Base-by-base conservation (phyloP, 2,113 vertebrate species). In the Paramisgurnus dabryanus region DNA sequence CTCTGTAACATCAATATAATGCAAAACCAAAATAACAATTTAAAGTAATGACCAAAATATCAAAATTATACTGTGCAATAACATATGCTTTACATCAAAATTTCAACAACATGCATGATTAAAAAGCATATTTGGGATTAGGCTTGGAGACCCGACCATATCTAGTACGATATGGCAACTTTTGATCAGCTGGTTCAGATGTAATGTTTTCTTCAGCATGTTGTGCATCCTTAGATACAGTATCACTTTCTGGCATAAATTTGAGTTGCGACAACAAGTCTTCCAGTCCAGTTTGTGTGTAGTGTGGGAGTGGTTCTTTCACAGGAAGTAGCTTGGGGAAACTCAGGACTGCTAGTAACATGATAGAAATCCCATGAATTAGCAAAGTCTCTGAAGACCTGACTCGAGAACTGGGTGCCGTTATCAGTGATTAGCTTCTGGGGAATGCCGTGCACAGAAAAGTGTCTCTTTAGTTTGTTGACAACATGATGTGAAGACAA, bases 401-500 rank as follows among this genome's bases (percentile, higher is more conserved):
- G 80, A 2, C 84, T 82, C 0, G 77, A 80, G 39, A 65, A 80
- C 5, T 86, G 79, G 5, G 63, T 80, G 0, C 7, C 79, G 39
- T 85, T 82, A 6, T 86, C 77, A 0, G 75, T 69, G 6, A 61
- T 34, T 1, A 85, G 41, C 0, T 41, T 86, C 49, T 85, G 79
- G 1, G 80, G 87, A 11, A 50, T 50, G 0, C 76, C 67, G 39
- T 87, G 85, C 0, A 85, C 76, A 1, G 68, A 85, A 3, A 84
- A 84, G 4, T 79, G 82, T 50, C 27, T 40, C 9, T 84, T 85
- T 0, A 85, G 39, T 43, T 70, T 70, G 4, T 77, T 71, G 0
- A 73, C 67, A 6, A 67, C 8, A 10, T 22, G n/a, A 9, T 39
- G 17, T 8, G 68, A 72, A 34, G 40, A 17, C 9, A 73, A 11